These are phyloP conservation scores for Lycaon pictus DNA, from an alignment of 2,113 vertebrate species.

Conservation along the genomic window DNA sequence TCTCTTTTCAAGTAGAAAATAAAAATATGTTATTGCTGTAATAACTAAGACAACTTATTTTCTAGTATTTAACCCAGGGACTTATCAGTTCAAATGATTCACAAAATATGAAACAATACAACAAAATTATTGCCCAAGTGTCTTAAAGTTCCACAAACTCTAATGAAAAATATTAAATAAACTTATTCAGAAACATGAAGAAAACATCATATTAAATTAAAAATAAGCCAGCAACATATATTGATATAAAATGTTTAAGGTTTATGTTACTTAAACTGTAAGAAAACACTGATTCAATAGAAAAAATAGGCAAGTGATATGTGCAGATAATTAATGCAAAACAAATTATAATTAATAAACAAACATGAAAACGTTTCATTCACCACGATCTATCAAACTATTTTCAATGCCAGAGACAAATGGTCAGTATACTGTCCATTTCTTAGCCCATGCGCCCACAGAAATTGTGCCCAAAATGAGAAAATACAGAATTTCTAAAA, in stretches of 20 bases:
- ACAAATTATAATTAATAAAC: background rate
- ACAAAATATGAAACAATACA: background rate
- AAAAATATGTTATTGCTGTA: background rate
- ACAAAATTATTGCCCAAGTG: background rate
- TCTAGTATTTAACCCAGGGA: background rate
- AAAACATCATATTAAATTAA: background rate
- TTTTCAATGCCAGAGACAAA: background rate
- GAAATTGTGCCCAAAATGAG: background rate
- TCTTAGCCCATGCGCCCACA: background rate
- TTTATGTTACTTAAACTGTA: background rate
- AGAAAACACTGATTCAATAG: background rate
- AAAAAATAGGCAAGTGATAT: background rate
- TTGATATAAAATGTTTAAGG: background rate
- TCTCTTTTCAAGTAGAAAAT: background rate
- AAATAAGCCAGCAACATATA: background rate
- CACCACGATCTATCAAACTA: background rate
- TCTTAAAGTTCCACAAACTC: background rate
- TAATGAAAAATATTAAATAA: conserved; percentile 2
- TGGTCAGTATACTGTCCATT: background rate
- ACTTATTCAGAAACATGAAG: background rate
- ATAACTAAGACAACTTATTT: background rate
- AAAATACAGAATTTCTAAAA: conserved; percentile 1
- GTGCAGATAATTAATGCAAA: background rate
- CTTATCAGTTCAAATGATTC: background rate
- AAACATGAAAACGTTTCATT: background rate